A percentile compares a stretch with the other conserved stretches of the same genome.
phyloP scores from a whole-genome alignment of 2,797 vertebrate genomes.

The Perodicticus potto region DNA sequence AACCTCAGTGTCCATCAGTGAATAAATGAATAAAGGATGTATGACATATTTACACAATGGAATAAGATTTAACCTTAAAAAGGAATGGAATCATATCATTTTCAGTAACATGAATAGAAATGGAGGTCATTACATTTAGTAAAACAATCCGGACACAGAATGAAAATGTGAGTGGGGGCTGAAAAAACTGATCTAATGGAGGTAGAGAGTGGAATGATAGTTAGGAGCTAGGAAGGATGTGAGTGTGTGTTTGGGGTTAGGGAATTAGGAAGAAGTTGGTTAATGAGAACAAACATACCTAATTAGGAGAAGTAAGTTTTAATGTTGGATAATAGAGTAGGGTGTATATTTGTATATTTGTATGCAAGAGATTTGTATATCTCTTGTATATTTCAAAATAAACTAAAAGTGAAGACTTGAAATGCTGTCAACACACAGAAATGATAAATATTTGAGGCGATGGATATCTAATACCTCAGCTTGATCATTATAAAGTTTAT shows the following conservation, averaged over 20 bases:
- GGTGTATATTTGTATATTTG: too few relatives aligned
- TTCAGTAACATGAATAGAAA: neutral
- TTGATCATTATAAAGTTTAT: neutral
- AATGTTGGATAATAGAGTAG: neutral
- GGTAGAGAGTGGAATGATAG: neutral
- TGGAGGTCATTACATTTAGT: neutral
- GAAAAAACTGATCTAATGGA: neutral
- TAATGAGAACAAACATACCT: neutral
- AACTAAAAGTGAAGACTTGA: neutral
- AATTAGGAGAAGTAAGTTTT: neutral
- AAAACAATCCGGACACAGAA: neutral
- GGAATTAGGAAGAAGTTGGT: neutral
- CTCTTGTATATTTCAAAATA: neutral
- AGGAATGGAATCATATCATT: neutral
- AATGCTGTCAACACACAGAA: neutral
- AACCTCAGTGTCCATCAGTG: neutral
- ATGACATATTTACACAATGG: neutral
- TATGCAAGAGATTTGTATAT: too few relatives aligned
- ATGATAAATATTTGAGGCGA: neutral
- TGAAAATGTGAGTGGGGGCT: neutral
- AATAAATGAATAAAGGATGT: neutral
- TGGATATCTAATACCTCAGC: neutral
- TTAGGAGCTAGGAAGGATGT: neutral
- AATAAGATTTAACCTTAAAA: neutral
- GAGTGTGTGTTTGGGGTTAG: neutral